Evolutionary conservation across 2,797 vertebrate species (phyloP).

Genomic region (Anguilla obscura): DNA sequence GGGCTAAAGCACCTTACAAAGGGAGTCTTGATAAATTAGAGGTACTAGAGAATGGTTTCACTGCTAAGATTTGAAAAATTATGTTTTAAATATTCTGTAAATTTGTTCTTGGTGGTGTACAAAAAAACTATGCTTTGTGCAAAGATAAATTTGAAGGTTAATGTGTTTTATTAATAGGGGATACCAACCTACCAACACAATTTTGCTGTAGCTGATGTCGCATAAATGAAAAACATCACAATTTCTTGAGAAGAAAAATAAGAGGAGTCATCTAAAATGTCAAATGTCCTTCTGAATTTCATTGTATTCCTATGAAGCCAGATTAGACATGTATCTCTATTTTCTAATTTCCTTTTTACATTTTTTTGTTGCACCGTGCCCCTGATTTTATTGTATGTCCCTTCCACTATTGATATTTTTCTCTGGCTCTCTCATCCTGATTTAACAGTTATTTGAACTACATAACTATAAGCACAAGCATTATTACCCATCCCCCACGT

Average conservation of each 20-base stretch:
- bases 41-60: background rate
- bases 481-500: background rate
- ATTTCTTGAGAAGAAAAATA: background rate
- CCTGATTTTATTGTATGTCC: background rate
- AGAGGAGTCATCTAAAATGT: background rate
- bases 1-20: slow-evolving; percentile 37
- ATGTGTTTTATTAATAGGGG: background rate
- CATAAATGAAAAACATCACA: background rate
- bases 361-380: background rate
- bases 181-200: background rate
- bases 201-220: background rate
- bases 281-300: background rate
- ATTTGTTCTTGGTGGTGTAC: background rate
- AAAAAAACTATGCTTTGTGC: background rate
- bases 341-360: background rate
- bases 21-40: background rate
- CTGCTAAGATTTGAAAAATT: background rate
- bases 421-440: background rate
- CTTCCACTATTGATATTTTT: background rate
- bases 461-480: background rate
- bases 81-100: background rate
- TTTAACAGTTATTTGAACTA: background rate
- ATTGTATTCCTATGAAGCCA: background rate
- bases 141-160: background rate
- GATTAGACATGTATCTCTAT: background rate